These are phyloP conservation scores for Clarias macrocephalus DNA, from an alignment of 2,113 vertebrate genomes.

Conservation along the genomic window DNA sequence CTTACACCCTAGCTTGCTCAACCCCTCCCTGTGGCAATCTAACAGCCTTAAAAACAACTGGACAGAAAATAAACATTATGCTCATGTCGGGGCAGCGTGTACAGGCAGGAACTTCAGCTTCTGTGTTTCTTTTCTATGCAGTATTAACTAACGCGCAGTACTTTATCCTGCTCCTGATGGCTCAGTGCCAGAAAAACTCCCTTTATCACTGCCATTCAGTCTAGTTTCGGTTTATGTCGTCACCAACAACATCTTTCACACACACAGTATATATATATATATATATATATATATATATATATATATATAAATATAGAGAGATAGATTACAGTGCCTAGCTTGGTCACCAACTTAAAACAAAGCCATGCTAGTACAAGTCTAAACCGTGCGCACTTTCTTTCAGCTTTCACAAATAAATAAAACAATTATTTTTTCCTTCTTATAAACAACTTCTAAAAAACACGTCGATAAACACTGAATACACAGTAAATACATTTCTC, in stretches of 20 bases:
- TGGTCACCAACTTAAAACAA: neutral
- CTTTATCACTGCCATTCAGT: neutral
- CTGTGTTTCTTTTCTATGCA: neutral
- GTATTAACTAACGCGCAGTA: neutral
- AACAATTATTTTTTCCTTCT: too few relatives aligned
- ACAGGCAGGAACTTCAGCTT: neutral
- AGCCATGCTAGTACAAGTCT: neutral
- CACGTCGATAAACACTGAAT: neutral
- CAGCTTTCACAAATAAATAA: neutral
- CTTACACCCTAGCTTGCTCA: slow-evolving; percentile 60
- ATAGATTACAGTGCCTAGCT: neutral
- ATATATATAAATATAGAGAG: too few relatives aligned
- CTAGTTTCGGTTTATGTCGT: neutral
- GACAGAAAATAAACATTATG: neutral
- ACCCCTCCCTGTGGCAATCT: slow-evolving; percentile 2
- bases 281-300: too few relatives aligned
- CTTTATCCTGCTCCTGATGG: neutral
- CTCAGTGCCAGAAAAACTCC: neutral
- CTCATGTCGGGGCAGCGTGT: neutral
- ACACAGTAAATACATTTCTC: neutral
- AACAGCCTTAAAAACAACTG: neutral
- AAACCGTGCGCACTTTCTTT: neutral
- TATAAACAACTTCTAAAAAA: neutral
- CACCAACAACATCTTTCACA: neutral
- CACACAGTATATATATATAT: too few relatives aligned